Base-by-base conservation (phyloP, 2,113 vertebrate genomes). In the Hystrix brachyura region DNA sequence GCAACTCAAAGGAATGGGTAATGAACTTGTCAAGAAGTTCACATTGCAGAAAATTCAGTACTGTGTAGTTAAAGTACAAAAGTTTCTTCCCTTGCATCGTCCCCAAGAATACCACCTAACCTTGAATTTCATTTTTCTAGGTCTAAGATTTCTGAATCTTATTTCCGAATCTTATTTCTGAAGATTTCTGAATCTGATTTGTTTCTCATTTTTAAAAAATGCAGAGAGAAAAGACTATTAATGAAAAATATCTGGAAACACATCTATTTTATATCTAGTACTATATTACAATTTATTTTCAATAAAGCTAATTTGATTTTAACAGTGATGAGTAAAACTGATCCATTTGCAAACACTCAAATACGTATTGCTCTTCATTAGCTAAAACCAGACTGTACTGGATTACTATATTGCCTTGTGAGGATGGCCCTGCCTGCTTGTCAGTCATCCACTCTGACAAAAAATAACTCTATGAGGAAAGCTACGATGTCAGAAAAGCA, bases 181-280 rank as follows among this genome's bases (percentile, higher is more conserved):
- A 38, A 38, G 38, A 38, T 38, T 38, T 38, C 38, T 38, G 38
- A 38, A 38, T 38, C 38, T 38, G 38, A 43, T 71, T 62, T 87
- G 7, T 71, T 88, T 69, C 6, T 65, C 18, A 92, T 69, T 95
- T 76, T 90, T 43, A 80, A 2, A 83, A 48, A 93, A 62, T 64
- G 0, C 11, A 80, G 5, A 84, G 3, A 74, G 15, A 74, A 85
- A 5, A 80, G 19, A 72, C 80, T 3, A 84, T 1, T 72, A 64
- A 71, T 57, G 32, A 7, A n/a, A 86, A 95, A 60, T 69, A 94
- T 34, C 46, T 87, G 15, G 87, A 94, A 95, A 81, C 9, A 78
- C 1, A 23, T 11, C 48, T 71, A 83, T 64, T 89, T 93, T 65
- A 64, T 48, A 53, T 32, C 2, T 8, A 64, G 4, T 18, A 43